phyloP scores from a whole-genome alignment of 1,140 invertebrate species.

The Bombyx mori region ASM3026992v2 NC_085119.1:9616001-9616500 shows the following conservation, averaged over 20 bases:
- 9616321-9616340: slow-evolving; percentile 59
- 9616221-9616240: slow-evolving; percentile 43
- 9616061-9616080: slow-evolving; percentile 30
- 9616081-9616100: slow-evolving; percentile 37
- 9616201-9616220: slow-evolving; percentile 23
- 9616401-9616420: no score
- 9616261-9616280: slow-evolving; percentile 39
- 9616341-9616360: slow-evolving; percentile 31
- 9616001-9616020: slow-evolving; percentile 38
- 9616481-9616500: no score
- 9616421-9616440: no score
- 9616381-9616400: slow-evolving; percentile 1
- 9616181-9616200: slow-evolving; percentile 13
- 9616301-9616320: slow-evolving; percentile 57
- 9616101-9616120: slow-evolving; percentile 38
- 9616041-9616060: slow-evolving; percentile 46
- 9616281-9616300: slow-evolving; percentile 41
- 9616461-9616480: no score
- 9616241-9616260: slow-evolving; percentile 48
- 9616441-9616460: no score
- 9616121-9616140: slow-evolving; percentile 9
- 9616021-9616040: slow-evolving; percentile 46
- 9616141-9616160: slow-evolving; percentile 8
- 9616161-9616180: slow-evolving; percentile 28
- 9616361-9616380: slow-evolving; percentile 14